These are phyloP conservation scores for Eurytoma californica DNA, from an alignment of 2,888 invertebrate species.

Conservation along the genomic window DNA sequence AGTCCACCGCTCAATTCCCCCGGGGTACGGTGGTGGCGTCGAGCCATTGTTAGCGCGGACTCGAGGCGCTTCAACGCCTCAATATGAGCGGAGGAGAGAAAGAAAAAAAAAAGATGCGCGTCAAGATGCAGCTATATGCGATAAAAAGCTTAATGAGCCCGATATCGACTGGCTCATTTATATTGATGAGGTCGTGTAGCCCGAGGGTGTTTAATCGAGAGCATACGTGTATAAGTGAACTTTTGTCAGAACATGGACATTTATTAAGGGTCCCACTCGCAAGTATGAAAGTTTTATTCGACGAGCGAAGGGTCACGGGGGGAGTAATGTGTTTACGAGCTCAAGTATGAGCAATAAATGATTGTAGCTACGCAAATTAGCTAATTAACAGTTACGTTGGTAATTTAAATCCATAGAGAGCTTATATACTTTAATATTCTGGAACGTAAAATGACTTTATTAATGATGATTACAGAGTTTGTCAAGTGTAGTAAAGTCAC, in stretches of 20 bases:
- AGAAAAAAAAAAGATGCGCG: background rate
- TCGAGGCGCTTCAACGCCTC: background rate
- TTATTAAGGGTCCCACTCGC: no score
- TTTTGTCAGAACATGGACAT: background rate
- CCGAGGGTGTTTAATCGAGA: background rate
- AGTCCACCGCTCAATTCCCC: background rate
- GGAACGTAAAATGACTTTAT: no score
- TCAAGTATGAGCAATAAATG: no score
- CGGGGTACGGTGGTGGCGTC: background rate
- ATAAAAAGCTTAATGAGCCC: constrained; percentile 30
- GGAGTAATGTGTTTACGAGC: no score
- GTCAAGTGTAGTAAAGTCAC: no score
- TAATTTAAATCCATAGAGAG: no score
- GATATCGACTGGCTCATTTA: constrained; percentile 26
- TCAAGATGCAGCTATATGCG: background rate
- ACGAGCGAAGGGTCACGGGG: background rate
- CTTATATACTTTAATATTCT: no score
- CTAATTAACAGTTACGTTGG: no score
- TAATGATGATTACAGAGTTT: no score
- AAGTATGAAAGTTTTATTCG: constrained; percentile 16
- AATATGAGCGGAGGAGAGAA: background rate
- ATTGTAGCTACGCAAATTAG: no score
- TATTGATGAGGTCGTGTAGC: constrained; percentile 11
- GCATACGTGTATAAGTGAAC: background rate
- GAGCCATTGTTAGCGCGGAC: background rate